phyloP scores from a whole-genome alignment of 2,888 invertebrate species.

The Drosophila anceps region DNA sequence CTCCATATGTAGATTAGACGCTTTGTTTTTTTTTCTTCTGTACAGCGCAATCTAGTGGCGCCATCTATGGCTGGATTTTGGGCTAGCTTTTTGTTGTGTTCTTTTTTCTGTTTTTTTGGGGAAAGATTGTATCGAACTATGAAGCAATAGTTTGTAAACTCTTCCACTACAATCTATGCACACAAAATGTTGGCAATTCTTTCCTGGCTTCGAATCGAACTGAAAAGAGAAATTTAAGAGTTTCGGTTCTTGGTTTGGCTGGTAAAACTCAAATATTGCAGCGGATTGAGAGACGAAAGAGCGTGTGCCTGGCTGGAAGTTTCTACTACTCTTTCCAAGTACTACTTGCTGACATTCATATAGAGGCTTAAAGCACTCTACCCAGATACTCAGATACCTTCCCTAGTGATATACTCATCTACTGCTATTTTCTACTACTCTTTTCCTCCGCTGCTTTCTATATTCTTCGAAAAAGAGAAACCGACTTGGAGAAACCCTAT shows the following conservation, averaged over 20 bases:
- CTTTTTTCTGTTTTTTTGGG: not conserved
- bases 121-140: not conserved
- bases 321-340: not conserved
- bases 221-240: not conserved
- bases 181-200: not conserved
- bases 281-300: not conserved
- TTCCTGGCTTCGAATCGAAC: not conserved
- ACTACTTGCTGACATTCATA: too few relatives aligned
- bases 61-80: conserved; percentile 33
- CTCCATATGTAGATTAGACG: conserved; percentile 36
- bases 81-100: not conserved
- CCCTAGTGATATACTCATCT: too few relatives aligned
- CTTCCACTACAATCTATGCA: conserved; percentile 6
- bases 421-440: not conserved
- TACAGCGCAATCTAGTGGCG: conserved; percentile 26
- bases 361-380: too few relatives aligned
- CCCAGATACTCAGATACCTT: too few relatives aligned
- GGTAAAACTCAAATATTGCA: not conserved
- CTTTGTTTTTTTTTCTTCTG: not conserved
- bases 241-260: not conserved
- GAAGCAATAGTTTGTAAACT: conserved; percentile 3
- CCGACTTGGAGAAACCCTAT: not conserved
- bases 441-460: not conserved
- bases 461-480: not conserved
- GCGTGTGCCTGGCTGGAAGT: too few relatives aligned